Base-by-base conservation (phyloP, 1,140 invertebrate genomes). In the Zaprionus capensis region DNA sequence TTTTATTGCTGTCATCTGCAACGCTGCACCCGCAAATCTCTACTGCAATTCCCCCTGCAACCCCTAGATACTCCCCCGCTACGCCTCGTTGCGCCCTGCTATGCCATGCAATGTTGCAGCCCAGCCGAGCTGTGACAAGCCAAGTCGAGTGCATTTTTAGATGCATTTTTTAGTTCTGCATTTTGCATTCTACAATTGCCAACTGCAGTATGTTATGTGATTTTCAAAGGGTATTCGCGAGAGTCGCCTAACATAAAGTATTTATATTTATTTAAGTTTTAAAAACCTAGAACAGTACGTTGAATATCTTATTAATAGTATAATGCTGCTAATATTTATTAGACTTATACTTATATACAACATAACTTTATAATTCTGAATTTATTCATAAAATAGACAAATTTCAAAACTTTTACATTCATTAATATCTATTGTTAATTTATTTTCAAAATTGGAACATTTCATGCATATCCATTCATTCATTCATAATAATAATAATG, bases 1-100 rank as follows among this genome's bases (percentile, higher is more conserved):
- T 79, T 87, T 87, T 88, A 88, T 81, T 86, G 81, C 85, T 87
- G 84, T 88, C 84, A 87, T 76, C 61, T 81, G 84, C 81, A 83
- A 88, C 46, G 64, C 61, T 69, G 57, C 67, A 44, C 63, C 56
- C 28, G 55, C 46, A 55, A 70, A 76, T 68, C 22, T 58, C 76
- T 56, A 67, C 49, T 66, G 20, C 22, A 24, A 34, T 34, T 34
- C 9, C 17, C 41, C 6, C 41, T 44, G 7, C 6, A 9, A 17
- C 5, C 15, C 14, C 15, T 5, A 0, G 38, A 15, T 7, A 6
- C 44, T 15, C 2, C 5, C 44, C 9, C 44, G 1, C 4, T 9
- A 20, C 5, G 44, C 44, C 46, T 17, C 7, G n/a, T 1, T 12
- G 5, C 2, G 41, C 41, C 2, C 15, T 9, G 41, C 41, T 17